phyloP scores from a whole-genome alignment of 2,888 invertebrate species.

The Nymphalis polychloros region DNA sequence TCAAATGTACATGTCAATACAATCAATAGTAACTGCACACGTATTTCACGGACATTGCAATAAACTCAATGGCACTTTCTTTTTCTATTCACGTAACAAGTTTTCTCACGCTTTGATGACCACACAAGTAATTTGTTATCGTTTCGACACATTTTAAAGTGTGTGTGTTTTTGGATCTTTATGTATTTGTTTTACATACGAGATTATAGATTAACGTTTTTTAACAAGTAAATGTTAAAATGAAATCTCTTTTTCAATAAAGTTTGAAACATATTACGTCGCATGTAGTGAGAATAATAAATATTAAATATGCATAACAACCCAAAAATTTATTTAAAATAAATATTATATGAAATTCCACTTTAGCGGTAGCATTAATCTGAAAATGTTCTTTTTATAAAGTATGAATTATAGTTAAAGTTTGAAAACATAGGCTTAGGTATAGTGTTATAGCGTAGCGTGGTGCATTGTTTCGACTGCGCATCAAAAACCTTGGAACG shows the following conservation, averaged over 20 bases:
- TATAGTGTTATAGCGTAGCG: conserved; percentile 11
- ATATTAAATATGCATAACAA: too few species aligned
- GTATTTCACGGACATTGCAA: conserved; percentile 36
- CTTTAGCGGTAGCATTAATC: too few species aligned
- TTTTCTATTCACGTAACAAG: conserved; percentile 42
- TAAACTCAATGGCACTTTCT: conserved; percentile 42
- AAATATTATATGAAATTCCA: too few species aligned
- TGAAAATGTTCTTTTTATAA: neutral
- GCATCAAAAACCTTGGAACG: conserved; percentile 61
- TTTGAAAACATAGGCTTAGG: neutral
- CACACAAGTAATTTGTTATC: conserved; percentile 35
- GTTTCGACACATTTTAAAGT: conserved; percentile 31
- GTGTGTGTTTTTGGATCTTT: conserved; percentile 30
- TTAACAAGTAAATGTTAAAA: neutral
- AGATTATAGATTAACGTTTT: neutral
- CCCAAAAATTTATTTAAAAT: too few species aligned
- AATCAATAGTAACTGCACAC: conserved; percentile 25
- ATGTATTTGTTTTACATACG: conserved; percentile 26
- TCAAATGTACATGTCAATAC: conserved; percentile 28
- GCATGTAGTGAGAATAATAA: too few species aligned
- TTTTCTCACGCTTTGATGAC: conserved; percentile 42
- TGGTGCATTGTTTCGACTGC: conserved; percentile 29
- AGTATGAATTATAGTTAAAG: neutral
- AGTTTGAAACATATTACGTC: neutral
- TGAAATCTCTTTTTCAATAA: neutral